A percentile compares a stretch with the other conserved stretches of the same genome.
Evolutionary conservation across 2,113 vertebrate genomes (phyloP).

Genomic region (Upupa epops): DNA sequence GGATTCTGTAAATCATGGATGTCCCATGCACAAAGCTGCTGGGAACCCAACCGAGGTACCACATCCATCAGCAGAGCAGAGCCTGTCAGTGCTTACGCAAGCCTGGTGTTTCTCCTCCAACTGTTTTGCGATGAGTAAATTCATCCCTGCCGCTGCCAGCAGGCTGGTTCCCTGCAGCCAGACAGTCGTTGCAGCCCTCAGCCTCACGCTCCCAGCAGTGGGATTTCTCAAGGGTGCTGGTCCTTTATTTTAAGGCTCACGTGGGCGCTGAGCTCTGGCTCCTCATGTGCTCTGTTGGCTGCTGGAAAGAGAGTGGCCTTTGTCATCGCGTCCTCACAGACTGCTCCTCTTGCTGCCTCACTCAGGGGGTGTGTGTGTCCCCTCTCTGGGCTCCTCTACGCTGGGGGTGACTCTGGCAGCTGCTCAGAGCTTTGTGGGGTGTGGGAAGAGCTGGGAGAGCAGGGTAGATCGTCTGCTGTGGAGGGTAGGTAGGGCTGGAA

Average conservation of each 20-base stretch:
- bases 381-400: not conserved
- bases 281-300: accelerated
- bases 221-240: not conserved
- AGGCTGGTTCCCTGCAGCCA: not conserved
- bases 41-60: not conserved
- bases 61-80: not conserved
- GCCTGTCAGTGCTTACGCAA: not conserved
- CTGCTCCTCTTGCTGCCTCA: not conserved
- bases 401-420: not conserved
- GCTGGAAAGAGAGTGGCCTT: not conserved
- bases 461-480: not conserved
- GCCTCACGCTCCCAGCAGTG: accelerated
- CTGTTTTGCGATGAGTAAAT: not conserved
- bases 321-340: accelerated
- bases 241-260: not conserved
- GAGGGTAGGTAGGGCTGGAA: not conserved
- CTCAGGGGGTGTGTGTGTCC: too few species aligned
- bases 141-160: not conserved
- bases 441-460: not conserved
- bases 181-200: not conserved
- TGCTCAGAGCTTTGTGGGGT: accelerated
- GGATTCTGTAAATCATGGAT: not conserved
- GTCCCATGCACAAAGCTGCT: not conserved
- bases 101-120: not conserved
- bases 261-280: not conserved